phyloP scores from a whole-genome alignment of 1,140 invertebrate species.

The Sitophilus oryzae region DNA sequence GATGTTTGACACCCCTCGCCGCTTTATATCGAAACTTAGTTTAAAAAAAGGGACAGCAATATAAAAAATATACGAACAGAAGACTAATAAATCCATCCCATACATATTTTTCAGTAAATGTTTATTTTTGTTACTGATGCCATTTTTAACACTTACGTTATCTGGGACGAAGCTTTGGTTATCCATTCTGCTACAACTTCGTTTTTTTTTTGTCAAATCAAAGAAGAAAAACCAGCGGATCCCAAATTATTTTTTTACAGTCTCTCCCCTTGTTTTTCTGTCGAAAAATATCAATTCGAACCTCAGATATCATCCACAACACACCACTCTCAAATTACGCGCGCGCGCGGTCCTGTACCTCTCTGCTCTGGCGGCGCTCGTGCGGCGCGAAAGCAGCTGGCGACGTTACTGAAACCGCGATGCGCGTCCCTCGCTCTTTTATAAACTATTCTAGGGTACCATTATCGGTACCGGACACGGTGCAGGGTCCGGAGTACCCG shows the following conservation, averaged over 20 bases:
- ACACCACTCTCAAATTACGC: constrained; percentile 37
- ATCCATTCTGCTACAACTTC: constrained; percentile 35
- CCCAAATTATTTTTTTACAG: too few relatives aligned
- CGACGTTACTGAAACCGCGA: constrained; percentile 11
- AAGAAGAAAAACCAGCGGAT: constrained; percentile 10
- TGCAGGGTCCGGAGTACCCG: background rate
- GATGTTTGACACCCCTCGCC: too few relatives aligned
- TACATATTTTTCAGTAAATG: too few relatives aligned
- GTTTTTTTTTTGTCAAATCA: background rate
- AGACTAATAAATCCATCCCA: too few relatives aligned
- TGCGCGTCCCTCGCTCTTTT: too few relatives aligned
- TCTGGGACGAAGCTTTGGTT: constrained; percentile 36
- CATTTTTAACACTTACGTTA: constrained; percentile 38
- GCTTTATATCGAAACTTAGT: too few relatives aligned
- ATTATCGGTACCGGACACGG: constrained; percentile 12
- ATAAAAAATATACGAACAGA: too few relatives aligned
- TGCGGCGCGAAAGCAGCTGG: constrained; percentile 16
- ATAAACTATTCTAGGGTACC: too few relatives aligned
- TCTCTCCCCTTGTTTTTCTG: too few relatives aligned
- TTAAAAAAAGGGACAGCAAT: too few relatives aligned
- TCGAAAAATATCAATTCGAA: constrained; percentile 23
- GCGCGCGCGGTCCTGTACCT: constrained; percentile 24
- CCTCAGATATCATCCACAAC: constrained; percentile 35
- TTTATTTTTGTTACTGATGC: too few relatives aligned
- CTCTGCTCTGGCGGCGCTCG: constrained; percentile 21